phyloP scores from a whole-genome alignment of 2,888 invertebrate species.

The Tinea pellionella region DNA sequence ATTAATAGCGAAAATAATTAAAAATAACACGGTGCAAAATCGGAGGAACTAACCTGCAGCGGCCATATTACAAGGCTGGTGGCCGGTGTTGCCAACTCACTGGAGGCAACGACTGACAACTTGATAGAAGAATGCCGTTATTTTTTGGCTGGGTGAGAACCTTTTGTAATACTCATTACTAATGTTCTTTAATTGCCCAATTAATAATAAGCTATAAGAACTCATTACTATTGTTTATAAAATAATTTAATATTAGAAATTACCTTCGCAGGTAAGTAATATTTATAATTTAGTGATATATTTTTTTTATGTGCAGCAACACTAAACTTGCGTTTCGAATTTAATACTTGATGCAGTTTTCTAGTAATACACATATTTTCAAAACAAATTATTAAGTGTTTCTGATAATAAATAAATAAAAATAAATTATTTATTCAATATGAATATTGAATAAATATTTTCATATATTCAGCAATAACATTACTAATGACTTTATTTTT shows the following conservation, averaged over 20 bases:
- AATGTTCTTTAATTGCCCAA: not conserved
- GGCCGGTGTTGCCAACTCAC: constrained; percentile 50
- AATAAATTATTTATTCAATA: no score
- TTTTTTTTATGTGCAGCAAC: no score
- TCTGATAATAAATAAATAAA: no score
- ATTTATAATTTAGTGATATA: no score
- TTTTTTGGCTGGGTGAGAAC: not conserved
- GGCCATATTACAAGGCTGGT: constrained; percentile 76
- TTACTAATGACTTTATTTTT: no score
- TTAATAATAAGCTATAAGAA: not conserved
- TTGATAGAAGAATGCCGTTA: not conserved
- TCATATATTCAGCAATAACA: no score
- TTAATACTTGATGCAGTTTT: no score
- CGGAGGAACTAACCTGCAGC: constrained; percentile 75
- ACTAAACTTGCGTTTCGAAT: no score
- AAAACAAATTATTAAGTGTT: not conserved
- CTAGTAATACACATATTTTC: no score
- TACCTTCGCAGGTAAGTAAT: no score
- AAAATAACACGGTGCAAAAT: constrained; percentile 34
- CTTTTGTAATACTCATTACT: not conserved
- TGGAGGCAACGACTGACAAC: not conserved
- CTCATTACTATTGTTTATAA: not conserved
- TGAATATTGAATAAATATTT: no score
- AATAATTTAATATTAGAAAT: no score
- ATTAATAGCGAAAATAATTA: constrained; percentile 15